Conservation (phyloP, 1,140 invertebrate species). For the Sminthurinus signatus region DNA sequence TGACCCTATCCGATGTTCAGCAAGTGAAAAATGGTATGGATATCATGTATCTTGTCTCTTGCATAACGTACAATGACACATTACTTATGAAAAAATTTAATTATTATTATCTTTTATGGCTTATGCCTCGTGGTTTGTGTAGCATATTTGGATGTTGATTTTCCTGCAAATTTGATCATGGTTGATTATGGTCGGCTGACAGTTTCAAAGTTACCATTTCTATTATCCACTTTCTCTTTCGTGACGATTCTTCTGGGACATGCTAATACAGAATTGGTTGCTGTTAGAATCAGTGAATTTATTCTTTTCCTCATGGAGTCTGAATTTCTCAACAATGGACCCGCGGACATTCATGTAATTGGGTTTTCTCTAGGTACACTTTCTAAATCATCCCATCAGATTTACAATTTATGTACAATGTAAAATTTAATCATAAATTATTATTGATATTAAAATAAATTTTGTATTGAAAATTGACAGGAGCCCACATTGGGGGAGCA, state of each 20-base stretch:
- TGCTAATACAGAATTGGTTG: not conserved
- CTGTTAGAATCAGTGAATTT: not conserved
- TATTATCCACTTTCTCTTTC: not conserved
- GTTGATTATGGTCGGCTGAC: conserved; percentile 16
- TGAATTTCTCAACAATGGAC: not conserved
- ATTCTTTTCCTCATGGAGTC: conserved; percentile 3
- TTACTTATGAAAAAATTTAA: too few species aligned
- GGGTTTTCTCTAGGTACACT: too few species aligned
- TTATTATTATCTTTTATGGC: too few species aligned
- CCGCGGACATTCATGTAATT: conserved; percentile 13
- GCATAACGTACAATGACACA: too few species aligned
- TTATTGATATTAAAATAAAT: not conserved
- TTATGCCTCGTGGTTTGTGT: too few species aligned
- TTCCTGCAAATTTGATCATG: conserved; percentile 12
- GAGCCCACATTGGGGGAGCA: conserved; percentile 17
- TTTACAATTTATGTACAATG: too few species aligned
- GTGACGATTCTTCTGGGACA: not conserved
- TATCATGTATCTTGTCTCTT: too few species aligned
- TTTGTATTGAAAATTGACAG: not conserved
- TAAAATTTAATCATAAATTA: too few species aligned
- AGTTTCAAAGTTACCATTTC: not conserved
- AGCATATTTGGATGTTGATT: not conserved
- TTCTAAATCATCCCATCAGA: too few species aligned
- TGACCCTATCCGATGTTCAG: conserved; percentile 1
- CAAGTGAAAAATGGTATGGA: conserved; percentile 1